Percentiles rank a stretch among this genome's conserved stretches.
These are phyloP conservation scores for Podabrus alpinus DNA, from an alignment of 2,888 invertebrate genomes.

Conservation along the genomic window DNA sequence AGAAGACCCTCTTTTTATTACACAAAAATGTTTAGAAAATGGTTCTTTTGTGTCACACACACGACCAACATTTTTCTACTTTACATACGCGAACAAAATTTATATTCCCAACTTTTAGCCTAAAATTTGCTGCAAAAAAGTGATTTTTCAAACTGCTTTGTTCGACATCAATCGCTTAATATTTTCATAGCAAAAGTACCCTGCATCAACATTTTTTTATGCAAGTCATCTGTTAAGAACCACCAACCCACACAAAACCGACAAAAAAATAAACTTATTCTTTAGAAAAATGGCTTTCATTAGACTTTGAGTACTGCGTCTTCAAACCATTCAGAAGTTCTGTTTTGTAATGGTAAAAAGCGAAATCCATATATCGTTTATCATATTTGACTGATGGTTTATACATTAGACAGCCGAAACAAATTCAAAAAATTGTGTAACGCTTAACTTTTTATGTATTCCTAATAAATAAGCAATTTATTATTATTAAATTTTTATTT, in stretches of 20 bases:
- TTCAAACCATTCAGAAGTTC: slow-evolving; percentile 13
- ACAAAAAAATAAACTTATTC: slow-evolving; percentile 14
- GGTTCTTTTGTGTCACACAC: slow-evolving; percentile 29
- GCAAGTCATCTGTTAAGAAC: slow-evolving; percentile 33
- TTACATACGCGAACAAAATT: background rate
- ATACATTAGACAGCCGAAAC: slow-evolving; percentile 18
- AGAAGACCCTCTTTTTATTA: slow-evolving; percentile 33
- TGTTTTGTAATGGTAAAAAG: slow-evolving; percentile 25
- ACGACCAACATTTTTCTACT: slow-evolving; percentile 7
- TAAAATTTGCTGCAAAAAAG: too few relatives aligned
- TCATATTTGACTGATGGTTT: slow-evolving; percentile 24
- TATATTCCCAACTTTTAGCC: background rate
- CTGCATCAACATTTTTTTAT: slow-evolving; percentile 34
- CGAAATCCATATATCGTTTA: slow-evolving; percentile 23
- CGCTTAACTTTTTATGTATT: background rate
- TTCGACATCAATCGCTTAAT: background rate
- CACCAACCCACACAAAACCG: slow-evolving; percentile 17
- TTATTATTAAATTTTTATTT: background rate
- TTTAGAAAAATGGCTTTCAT: slow-evolving; percentile 22
- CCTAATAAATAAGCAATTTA: background rate
- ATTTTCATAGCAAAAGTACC: slow-evolving; percentile 14
- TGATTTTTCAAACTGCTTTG: background rate
- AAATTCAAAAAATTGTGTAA: slow-evolving; percentile 2
- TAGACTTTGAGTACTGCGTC: slow-evolving; percentile 20
- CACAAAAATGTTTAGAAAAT: slow-evolving; percentile 36